Conservation (phyloP, 2,113 vertebrate genomes). For the Hypomesus transpacificus region DNA sequence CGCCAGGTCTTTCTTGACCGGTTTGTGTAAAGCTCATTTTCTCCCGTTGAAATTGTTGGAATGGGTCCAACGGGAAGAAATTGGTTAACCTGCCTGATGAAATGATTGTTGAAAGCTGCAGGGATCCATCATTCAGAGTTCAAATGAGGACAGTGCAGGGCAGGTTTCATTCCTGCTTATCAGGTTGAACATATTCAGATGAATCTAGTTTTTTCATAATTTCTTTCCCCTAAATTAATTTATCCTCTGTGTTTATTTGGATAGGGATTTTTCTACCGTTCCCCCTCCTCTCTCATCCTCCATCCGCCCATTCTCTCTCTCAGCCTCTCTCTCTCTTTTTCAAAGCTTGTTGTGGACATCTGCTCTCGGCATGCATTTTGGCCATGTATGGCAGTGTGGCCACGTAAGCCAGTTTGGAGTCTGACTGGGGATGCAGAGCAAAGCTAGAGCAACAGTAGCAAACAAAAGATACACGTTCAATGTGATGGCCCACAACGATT, state of each 20-base stretch:
- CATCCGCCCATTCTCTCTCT: background rate
- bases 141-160: background rate
- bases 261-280: background rate
- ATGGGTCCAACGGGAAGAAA: background rate
- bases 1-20: too few relatives aligned
- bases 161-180: background rate
- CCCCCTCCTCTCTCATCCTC: background rate
- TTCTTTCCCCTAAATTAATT: conserved; percentile 3
- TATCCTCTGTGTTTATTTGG: conserved; percentile 19
- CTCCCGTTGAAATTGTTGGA: background rate
- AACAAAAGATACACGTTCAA: background rate
- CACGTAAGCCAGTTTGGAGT: conserved; percentile 7
- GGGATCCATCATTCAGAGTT: background rate
- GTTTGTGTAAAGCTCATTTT: background rate
- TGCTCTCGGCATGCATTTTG: conserved; percentile 18
- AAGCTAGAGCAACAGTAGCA: conserved; percentile 18
- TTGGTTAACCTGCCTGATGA: background rate
- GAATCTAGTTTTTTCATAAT: background rate
- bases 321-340: background rate
- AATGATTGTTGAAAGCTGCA: background rate
- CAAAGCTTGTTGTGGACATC: conserved; percentile 1
- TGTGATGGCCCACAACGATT: background rate
- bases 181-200: background rate
- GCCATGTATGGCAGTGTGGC: conserved; percentile 48
- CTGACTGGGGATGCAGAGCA: conserved; percentile 11